Conservation (phyloP, 2,113 vertebrate genomes). For the rat (Rattus norvegicus) region GRCr8 NC_086039.1:139520501-139521000, state of each 20-base stretch:
- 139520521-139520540: background rate
- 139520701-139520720: constrained; percentile 37
- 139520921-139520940: background rate
- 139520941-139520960: background rate
- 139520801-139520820: background rate
- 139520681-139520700: background rate
- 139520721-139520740: background rate
- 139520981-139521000: background rate
- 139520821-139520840: background rate
- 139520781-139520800: constrained; percentile 40
- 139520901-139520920: background rate
- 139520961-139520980: background rate
- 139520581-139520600: constrained; percentile 24
- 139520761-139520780: constrained; percentile 25
- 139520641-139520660: background rate
- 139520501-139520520: constrained; percentile 41
- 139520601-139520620: background rate
- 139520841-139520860: background rate
- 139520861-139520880: background rate
- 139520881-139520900: background rate
- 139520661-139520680: constrained; percentile 21
- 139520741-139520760: constrained; percentile 22
- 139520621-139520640: constrained; percentile 14
- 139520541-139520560: constrained; percentile 29
- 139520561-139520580: background rate